Conservation (phyloP, 2,888 invertebrate species). For the Pseudoips prasinana region DNA sequence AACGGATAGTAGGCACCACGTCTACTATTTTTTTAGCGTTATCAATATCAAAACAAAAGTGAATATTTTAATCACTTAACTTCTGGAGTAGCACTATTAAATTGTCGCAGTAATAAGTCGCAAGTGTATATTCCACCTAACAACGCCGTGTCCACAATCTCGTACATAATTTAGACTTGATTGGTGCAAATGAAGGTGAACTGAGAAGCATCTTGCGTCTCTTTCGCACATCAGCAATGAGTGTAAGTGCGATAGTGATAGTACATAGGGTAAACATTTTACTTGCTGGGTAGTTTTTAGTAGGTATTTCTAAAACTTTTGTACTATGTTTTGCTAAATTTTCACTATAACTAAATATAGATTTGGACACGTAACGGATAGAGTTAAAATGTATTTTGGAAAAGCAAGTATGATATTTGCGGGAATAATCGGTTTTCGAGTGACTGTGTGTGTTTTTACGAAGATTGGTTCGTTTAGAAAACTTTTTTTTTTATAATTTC, state of each 20-base stretch:
- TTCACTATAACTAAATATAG: conserved; percentile 74
- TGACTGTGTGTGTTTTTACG: conserved; percentile 36
- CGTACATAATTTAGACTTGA: conserved; percentile 36
- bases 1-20: too few species aligned
- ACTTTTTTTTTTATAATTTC: conserved; percentile 30
- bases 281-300: conserved; percentile 75
- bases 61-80: too few species aligned
- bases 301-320: conserved; percentile 80
- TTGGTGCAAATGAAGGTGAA: conserved; percentile 58
- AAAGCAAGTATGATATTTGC: conserved; percentile 50
- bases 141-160: conserved; percentile 26
- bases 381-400: conserved; percentile 48
- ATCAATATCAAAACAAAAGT: too few species aligned
- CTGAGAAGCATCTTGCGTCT: conserved; percentile 43
- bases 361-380: conserved; percentile 73
- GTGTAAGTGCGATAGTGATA: conserved; percentile 75
- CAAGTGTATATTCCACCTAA: conserved; percentile 15
- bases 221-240: conserved; percentile 57
- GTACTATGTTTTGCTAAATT: conserved; percentile 82
- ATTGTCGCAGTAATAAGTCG: conserved; percentile 8
- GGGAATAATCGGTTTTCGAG: conserved; percentile 43
- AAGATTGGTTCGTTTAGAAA: conserved; percentile 25
- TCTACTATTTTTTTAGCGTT: too few species aligned
- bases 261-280: conserved; percentile 72
- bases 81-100: too few species aligned